phyloP scores from a whole-genome alignment of 2,113 vertebrate genomes.

The Tamias sibiricus region DNA sequence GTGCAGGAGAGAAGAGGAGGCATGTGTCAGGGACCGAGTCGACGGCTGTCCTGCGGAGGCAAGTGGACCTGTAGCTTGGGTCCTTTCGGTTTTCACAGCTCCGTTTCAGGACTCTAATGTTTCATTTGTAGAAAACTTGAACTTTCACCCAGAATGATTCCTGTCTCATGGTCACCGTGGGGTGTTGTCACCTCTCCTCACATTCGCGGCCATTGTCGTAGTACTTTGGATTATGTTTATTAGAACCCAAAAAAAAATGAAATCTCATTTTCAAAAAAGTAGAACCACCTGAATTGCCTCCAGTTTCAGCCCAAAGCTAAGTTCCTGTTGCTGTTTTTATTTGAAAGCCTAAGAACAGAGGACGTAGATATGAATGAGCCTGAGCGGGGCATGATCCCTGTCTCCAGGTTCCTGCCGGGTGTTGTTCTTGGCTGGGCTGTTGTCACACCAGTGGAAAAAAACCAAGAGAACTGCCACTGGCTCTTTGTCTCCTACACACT shows the following conservation, averaged over 20 bases:
- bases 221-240: constrained; percentile 11
- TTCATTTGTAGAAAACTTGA: not conserved
- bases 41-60: not conserved
- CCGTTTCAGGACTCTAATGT: not conserved
- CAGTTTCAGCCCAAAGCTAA: constrained; percentile 51
- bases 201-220: not conserved
- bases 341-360: constrained; percentile 60
- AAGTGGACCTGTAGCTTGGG: not conserved
- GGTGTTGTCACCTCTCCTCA: not conserved
- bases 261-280: constrained; percentile 39
- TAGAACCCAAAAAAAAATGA: constrained; percentile 52
- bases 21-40: not conserved
- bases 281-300: constrained; percentile 9
- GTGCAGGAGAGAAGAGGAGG: not conserved
- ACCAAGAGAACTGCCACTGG: not conserved
- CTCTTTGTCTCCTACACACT: constrained; percentile 62
- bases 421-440: constrained; percentile 65
- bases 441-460: not conserved
- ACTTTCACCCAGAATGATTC: not conserved
- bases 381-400: constrained; percentile 39
- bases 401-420: constrained; percentile 51
- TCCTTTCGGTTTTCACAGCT: not conserved
- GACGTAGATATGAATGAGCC: constrained; percentile 55
- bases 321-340: constrained; percentile 64
- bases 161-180: not conserved